A percentile compares a stretch with the other conserved stretches of the same genome.
phyloP scores from a whole-genome alignment of 2,113 vertebrate species.

The Dromaius novaehollandiae region DNA sequence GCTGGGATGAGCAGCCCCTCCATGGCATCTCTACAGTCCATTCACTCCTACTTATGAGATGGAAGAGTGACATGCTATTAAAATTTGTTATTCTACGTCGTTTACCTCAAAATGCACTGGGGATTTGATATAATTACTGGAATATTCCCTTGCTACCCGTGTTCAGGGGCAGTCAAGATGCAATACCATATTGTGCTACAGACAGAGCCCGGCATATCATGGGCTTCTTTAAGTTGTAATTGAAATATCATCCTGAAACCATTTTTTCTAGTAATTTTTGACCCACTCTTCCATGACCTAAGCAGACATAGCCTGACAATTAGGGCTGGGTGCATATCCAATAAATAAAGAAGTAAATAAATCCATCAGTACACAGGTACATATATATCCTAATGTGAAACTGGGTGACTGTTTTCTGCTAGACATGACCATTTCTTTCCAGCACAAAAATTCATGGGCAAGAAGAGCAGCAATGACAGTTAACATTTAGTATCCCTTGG shows the following conservation, averaged over 20 bases:
- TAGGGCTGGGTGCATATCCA: background rate
- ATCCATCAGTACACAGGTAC: rapidly evolving
- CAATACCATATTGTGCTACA: background rate
- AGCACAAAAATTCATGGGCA: background rate
- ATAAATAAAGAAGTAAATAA: background rate
- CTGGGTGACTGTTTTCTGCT: background rate
- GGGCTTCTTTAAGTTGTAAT: background rate
- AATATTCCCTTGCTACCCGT: background rate
- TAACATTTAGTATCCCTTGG: background rate
- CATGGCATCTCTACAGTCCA: background rate
- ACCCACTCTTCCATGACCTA: background rate
- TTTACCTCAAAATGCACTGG: slow-evolving; percentile 29
- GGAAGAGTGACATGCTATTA: background rate
- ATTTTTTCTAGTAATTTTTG: slow-evolving; percentile 23
- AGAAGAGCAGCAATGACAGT: background rate
- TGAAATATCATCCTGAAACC: background rate
- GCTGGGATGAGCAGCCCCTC: background rate
- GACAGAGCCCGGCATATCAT: rapidly evolving
- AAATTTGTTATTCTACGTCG: slow-evolving; percentile 41
- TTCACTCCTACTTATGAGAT: slow-evolving; percentile 2
- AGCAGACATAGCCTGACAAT: background rate
- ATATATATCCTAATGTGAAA: background rate
- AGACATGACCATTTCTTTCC: background rate
- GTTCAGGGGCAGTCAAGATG: background rate
- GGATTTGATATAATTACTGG: slow-evolving; percentile 40